Evolutionary conservation across 2,113 vertebrate genomes (phyloP).

Genomic region (Nothocercus julius): DNA sequence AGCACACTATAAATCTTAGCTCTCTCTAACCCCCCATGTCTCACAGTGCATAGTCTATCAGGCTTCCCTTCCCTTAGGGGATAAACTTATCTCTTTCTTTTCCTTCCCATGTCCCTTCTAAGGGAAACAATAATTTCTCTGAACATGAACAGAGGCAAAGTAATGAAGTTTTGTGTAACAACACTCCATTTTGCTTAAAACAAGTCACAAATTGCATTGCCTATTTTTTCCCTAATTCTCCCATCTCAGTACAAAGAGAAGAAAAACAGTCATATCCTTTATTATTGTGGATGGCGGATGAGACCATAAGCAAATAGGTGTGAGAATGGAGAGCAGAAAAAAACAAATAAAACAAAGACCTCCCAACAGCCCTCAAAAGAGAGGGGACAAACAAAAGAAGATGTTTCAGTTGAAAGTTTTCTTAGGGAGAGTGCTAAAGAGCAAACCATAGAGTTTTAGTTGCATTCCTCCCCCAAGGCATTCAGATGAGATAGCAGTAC

Average conservation of each 20-base stretch:
- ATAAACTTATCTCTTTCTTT: conserved; percentile 1
- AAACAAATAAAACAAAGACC: too few relatives aligned
- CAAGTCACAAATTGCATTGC: neutral
- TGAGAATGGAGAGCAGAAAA: neutral
- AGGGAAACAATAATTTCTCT: conserved; percentile 6
- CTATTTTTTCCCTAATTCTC: neutral
- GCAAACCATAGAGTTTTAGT: neutral
- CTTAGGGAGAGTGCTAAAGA: neutral
- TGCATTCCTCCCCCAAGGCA: neutral
- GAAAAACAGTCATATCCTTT: neutral
- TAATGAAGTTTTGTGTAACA: neutral
- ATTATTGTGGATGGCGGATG: neutral
- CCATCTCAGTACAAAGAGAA: neutral
- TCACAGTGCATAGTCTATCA: neutral
- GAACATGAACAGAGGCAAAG: neutral
- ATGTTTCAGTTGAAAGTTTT: neutral
- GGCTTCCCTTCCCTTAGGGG: neutral
- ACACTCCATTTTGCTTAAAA: conserved; percentile 6
- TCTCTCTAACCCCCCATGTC: neutral
- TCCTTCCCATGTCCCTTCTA: neutral
- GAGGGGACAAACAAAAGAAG: neutral
- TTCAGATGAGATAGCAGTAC: neutral
- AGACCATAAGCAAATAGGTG: neutral
- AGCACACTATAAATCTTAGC: neutral
- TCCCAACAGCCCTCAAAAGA: neutral